These are phyloP conservation scores for Lucilia cuprina DNA, from an alignment of 1,140 invertebrate genomes.

Conservation along the genomic window DNA sequence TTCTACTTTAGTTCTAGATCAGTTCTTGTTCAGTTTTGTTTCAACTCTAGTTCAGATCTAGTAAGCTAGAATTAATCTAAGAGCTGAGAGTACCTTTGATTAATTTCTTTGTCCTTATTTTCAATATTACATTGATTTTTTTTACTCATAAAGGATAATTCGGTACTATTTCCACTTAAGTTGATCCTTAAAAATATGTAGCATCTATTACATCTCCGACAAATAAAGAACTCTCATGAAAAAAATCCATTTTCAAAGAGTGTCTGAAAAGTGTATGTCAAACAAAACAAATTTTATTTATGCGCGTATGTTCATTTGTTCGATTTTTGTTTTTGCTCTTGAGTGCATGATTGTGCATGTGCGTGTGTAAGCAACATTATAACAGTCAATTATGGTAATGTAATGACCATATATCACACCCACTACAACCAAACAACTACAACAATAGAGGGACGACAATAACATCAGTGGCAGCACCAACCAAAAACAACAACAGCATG, in stretches of 20 bases:
- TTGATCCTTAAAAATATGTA: too few species aligned
- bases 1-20: too few species aligned
- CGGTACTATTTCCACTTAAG: too few species aligned
- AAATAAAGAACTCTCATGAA: not conserved
- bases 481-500: not conserved
- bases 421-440: not conserved
- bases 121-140: too few species aligned
- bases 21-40: too few species aligned
- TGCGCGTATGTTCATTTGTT: not conserved
- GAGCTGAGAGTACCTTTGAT: too few species aligned
- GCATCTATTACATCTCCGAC: too few species aligned
- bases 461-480: not conserved
- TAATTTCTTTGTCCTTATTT: too few species aligned
- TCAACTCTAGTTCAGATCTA: too few species aligned
- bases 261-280: not conserved
- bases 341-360: not conserved
- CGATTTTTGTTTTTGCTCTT: too few species aligned
- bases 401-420: slow-evolving; percentile 14
- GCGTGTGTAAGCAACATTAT: not conserved
- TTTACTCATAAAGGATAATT: too few species aligned
- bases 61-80: too few species aligned
- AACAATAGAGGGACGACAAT: not conserved
- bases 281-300: not conserved
- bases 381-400: slow-evolving; percentile 11
- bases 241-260: not conserved